Base-by-base conservation (phyloP, 2,888 invertebrate genomes). In the Nemapogon koenigi region DNA sequence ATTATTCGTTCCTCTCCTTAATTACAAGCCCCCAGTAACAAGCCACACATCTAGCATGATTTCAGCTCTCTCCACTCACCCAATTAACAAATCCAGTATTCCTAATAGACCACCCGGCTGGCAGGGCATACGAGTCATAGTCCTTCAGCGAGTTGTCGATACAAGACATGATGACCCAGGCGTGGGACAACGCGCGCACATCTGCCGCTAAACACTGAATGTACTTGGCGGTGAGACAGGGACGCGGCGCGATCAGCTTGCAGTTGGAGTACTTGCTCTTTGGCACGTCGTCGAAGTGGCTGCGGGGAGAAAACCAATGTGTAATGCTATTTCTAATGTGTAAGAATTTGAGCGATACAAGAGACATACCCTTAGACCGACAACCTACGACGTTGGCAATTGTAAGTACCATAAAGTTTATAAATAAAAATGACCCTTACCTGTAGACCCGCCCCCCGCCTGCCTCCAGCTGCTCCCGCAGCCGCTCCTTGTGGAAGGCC, bases 211-310 rank as follows among this genome's bases (percentile, higher is more conserved):
- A 57, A 46, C 88, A 88, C 46, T 86, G 83, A 47, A 91, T 78
- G 60, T 86, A 89, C 55, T 90, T 90, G 7, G 86, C 84, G 0
- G 91, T 91, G 38, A 85, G 73, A 49, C 88, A 89, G 27, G 88
- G 87, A 11, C 86, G 80, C 6, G 89, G 86, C 0, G 90, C 85
- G 39, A 91, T 81, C 22, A 87, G 64, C 47, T 75, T 82, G 46
- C 83, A 82, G 1, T 65, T 69, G 0, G 62, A 50, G 49, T 84
- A 85, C 39, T 83, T 81, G 40, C 58, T 73, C 70, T 67, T 7
- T 55, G 84, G 84, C 40, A 85, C 71, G 46, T 82, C 72, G 48
- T 82, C 79, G 53, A 81, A 81, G 46, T 81, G 82, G 47, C 76
- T 75, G 56, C 35, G 15, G 7, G 37, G 11, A n/a, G 27, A 7